Evolutionary conservation across 2,797 vertebrate species (phyloP), one percentile per base, ranked within the genome.

Genomic region (Thaleichthys pacificus): DNA sequence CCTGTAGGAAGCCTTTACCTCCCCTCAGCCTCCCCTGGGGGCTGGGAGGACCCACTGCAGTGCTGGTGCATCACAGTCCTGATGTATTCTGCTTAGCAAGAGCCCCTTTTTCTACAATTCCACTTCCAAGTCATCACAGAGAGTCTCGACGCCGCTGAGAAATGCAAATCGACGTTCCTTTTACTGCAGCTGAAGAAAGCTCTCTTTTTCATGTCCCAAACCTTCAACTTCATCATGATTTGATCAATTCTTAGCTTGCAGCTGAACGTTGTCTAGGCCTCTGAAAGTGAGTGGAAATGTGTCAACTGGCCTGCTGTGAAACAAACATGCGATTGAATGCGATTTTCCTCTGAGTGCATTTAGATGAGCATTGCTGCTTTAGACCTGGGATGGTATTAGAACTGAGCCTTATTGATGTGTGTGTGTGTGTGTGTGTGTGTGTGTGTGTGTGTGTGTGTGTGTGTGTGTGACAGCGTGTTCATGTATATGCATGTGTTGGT

Each of bases 91-190:
- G 38, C 38, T 42, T 42, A 12, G 38, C 14, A 47, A 47, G 42
- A 12, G 9, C 1, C 42, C 42, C 11, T 12, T 47, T 47, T 60
- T 71, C 58, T 54, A 73, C 71, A 60, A 84, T 78, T 73, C 71
- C 78, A 77, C 70, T 69, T 72, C 75, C 12, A 54, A 71, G 71
- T 84, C 85, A 32, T 82, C 70, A 68, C 78, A 72, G 82, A 86
- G 86, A 87, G 84, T 88, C 84, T 86, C 2, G 5, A 89, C 71
- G 80, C 86, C 84, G 85, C 88, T 90, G 87, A 90, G 82, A 38
- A 2, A 78, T 62, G 66, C 69, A 84, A 87, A 91, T 93, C 83
- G 47, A 90, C 92, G 84, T 76, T 80, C 84, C 77, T 84, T 61
- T 85, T 82, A 86, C 84, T 84, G 81, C 87, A 83, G 89, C 85